Percentiles rank a stretch among this genome's conserved stretches.
Conservation (phyloP, 1,140 invertebrate species). For the Hydropsyche tenuis region DNA sequence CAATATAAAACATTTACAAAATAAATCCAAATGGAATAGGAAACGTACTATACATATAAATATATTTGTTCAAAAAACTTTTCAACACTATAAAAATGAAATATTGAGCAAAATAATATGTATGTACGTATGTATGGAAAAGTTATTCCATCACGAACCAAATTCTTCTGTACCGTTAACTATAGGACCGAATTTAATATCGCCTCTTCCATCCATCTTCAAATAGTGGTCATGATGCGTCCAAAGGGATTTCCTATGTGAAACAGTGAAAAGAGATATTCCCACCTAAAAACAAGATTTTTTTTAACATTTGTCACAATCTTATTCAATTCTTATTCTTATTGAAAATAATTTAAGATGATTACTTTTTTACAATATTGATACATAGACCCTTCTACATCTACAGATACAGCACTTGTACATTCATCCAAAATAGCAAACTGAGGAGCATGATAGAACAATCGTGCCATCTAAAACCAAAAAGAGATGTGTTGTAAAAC, state of each 20-base stretch:
- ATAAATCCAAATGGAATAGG: neutral
- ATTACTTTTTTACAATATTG: constrained; percentile 78
- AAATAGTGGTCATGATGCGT: constrained; percentile 96
- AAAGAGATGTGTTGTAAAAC: neutral
- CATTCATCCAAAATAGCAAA: constrained; percentile 99
- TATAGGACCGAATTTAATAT: constrained; percentile 86
- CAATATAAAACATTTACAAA: neutral
- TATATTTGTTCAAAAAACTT: neutral
- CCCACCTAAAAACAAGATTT: constrained; percentile 67
- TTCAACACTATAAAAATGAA: neutral
- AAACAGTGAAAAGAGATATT: constrained; percentile 97
- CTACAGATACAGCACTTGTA: constrained; percentile 96
- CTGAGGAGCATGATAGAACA: constrained; percentile 97
- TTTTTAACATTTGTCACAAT: too few species aligned
- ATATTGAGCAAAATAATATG: constrained; percentile 12
- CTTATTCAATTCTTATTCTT: too few species aligned
- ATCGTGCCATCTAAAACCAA: constrained; percentile 82
- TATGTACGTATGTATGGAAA: neutral
- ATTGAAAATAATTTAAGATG: constrained; percentile 1
- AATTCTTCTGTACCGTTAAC: constrained; percentile 88
- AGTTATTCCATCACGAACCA: constrained; percentile 75
- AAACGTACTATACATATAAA: neutral
- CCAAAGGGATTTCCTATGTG: constrained; percentile 95
- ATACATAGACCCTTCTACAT: constrained; percentile 98
- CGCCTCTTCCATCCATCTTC: constrained; percentile 93